Conservation (phyloP, 1,140 invertebrate genomes). For the Lethocerus indicus region DNA sequence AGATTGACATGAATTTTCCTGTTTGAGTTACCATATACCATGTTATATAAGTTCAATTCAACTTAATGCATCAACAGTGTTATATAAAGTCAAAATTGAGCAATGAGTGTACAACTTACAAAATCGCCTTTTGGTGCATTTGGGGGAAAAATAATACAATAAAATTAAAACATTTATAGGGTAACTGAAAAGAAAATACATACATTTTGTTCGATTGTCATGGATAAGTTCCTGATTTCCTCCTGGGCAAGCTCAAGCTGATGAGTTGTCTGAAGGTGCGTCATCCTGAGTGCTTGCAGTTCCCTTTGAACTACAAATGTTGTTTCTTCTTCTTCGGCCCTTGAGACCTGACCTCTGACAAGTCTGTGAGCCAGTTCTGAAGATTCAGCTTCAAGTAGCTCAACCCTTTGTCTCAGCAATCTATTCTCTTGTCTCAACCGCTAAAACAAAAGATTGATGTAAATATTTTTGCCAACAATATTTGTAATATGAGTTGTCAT, state of each 20-base stretch:
- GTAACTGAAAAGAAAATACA: too few relatives aligned
- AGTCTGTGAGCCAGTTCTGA: constrained; percentile 79
- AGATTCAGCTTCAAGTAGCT: constrained; percentile 83
- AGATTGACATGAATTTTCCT: constrained; percentile 55
- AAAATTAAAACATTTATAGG: too few relatives aligned
- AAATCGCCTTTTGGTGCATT: too few relatives aligned
- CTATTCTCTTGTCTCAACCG: constrained; percentile 90
- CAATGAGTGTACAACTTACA: too few relatives aligned
- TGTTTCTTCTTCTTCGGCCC: constrained; percentile 81
- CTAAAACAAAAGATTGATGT: constrained; percentile 38
- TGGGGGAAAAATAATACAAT: too few relatives aligned
- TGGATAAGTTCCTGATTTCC: constrained; percentile 52
- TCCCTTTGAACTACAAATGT: constrained; percentile 53
- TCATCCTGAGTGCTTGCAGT: constrained; percentile 51
- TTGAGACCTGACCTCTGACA: constrained; percentile 87
- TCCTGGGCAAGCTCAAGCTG: constrained; percentile 70
- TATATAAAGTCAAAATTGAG: too few relatives aligned
- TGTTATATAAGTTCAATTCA: too few relatives aligned
- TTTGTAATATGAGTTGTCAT: too few relatives aligned
- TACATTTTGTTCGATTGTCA: constrained; percentile 50
- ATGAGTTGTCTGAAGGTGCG: constrained; percentile 63
- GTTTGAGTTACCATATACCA: too few relatives aligned
- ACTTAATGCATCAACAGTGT: too few relatives aligned
- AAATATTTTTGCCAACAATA: too few relatives aligned
- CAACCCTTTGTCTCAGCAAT: constrained; percentile 79